Base-by-base conservation (phyloP, 1,140 invertebrate species). In the Bombyx mandarina region DNA sequence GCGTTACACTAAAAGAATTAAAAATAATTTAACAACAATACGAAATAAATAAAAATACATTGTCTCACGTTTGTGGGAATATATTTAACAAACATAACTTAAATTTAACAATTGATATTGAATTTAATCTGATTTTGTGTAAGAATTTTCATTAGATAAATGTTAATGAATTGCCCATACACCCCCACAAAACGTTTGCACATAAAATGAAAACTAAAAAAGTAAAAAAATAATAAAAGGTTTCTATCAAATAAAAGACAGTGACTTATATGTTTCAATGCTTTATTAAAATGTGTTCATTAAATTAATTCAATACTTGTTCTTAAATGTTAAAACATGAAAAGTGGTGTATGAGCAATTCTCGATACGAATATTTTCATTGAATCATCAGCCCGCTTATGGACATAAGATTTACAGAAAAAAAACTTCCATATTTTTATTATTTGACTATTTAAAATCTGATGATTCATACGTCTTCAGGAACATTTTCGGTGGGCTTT, bases 321-420 rank as follows among this genome's bases (percentile, higher is more conserved):
- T 59, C 72, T 61, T 82, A 80, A 58, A 63, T 66, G 62, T 58
- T 81, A 79, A 35, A 67, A 81, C 66, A 75, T 67, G 66, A 65
- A 59, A 79, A 75, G 83, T 82, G 83, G 83, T 86, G 83, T 86
- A 86, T 86, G 83, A 86, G 83, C 83, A 84, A 84, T 86, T 83
- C 66, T 60, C 44, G 53, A 54, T 45, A 44, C 43, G n/a, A 54
- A 54, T 54, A 44, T 54, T 45, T 54, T 35, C 26, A 35, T 35
- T 35, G 26, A 35, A 35, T 35, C 26, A 35, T 35, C 26, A 35
- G 26, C 26, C 26, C 26, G 26, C 26, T 35, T 35, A 35, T 35
- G 26, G 26, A 35, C 26, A 35, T 35, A 35, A 35, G 26, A 35
- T 3, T 35, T 35, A 35, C 2, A 35, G 26, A 35, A 35, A 35